Evolutionary conservation across 2,888 invertebrate genomes (phyloP).

Genomic region (Enchytraeus crypticus): DNA sequence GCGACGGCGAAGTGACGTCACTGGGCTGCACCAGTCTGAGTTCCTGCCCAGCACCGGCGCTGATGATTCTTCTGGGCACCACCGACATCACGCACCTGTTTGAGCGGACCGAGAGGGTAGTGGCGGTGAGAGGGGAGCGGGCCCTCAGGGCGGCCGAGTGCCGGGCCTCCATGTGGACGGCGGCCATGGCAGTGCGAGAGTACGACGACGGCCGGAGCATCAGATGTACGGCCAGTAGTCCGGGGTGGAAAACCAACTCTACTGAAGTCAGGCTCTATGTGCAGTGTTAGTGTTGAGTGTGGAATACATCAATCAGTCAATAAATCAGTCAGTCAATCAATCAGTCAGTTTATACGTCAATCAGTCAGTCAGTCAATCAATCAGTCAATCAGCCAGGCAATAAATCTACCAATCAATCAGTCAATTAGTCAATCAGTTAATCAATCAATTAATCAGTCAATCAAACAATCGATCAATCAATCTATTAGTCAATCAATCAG

Average conservation of each 20-base stretch:
- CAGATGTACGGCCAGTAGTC: neutral
- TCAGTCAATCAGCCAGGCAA: no score
- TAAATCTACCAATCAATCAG: no score
- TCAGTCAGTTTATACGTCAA: no score
- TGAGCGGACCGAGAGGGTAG: neutral
- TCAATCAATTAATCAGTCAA: no score
- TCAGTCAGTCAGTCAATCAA: no score
- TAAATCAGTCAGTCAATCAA: no score
- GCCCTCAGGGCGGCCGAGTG: slow-evolving; percentile 4
- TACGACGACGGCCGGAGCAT: neutral
- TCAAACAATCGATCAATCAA: no score
- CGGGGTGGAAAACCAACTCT: neutral
- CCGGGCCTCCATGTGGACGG: neutral
- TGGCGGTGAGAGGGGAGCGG: neutral
- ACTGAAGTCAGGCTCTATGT: slow-evolving; percentile 3
- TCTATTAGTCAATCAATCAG: no score
- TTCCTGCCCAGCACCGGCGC: neutral
- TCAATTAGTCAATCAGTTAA: no score
- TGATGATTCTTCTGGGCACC: neutral
- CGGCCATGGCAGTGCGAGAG: neutral
- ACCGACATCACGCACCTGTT: neutral
- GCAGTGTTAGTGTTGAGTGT: neutral
- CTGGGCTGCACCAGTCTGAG: neutral
- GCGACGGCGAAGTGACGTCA: neutral
- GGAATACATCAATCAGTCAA: no score